Percentiles rank a stretch among this genome's conserved stretches.
These are phyloP conservation scores for Vultur gryphus DNA, from an alignment of 2,797 vertebrate species.

Conservation along the genomic window DNA sequence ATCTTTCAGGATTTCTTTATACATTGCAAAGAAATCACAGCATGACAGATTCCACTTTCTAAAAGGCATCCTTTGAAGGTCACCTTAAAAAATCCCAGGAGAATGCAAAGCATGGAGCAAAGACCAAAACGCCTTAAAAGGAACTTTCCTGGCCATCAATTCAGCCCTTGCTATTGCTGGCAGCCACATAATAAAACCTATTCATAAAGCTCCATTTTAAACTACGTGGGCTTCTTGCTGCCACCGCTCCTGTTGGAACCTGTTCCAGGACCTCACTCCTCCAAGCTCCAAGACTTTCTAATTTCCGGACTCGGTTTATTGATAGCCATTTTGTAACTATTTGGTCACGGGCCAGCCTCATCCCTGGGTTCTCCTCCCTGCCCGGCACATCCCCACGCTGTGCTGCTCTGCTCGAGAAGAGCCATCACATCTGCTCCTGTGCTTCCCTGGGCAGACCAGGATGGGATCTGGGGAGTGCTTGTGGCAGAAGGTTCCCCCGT, in stretches of 20 bases:
- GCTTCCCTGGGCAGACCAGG: too few relatives aligned
- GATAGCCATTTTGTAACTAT: not conserved
- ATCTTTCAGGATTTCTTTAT: not conserved
- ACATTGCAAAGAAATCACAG: not conserved
- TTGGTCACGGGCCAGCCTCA: not conserved
- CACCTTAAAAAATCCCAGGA: slow-evolving; percentile 13
- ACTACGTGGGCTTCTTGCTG: not conserved
- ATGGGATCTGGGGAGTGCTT: accelerated
- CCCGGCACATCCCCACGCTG: accelerated
- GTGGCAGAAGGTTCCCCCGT: accelerated
- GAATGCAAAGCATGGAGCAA: not conserved
- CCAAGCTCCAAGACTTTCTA: not conserved
- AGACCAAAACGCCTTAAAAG: not conserved
- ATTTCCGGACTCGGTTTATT: not conserved
- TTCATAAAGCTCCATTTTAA: slow-evolving; percentile 9
- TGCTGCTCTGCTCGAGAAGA: not conserved
- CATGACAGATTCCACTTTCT: not conserved
- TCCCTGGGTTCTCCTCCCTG: not conserved
- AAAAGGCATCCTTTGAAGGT: slow-evolving; percentile 1
- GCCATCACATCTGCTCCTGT: accelerated
- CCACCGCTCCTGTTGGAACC: not conserved
- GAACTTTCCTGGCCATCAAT: not conserved
- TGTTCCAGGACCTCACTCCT: not conserved
- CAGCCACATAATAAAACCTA: slow-evolving; percentile 16
- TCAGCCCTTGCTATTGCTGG: slow-evolving; percentile 21